A percentile compares a stretch with the other conserved stretches of the same genome.
Conservation (phyloP, 2,888 invertebrate genomes). For the Dolichomitus sp. region DNA sequence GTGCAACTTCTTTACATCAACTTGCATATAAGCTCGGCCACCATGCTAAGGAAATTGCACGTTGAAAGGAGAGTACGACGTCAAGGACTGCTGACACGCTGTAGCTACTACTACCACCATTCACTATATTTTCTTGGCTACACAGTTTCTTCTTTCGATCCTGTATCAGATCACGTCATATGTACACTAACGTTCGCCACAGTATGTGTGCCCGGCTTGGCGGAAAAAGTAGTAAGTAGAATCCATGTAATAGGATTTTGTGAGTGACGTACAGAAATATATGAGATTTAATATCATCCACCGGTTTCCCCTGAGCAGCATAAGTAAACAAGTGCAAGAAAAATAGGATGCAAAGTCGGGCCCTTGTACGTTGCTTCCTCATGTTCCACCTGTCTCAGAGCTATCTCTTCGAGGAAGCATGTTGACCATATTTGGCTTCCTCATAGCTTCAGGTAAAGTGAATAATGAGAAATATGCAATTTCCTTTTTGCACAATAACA, state of each 20-base stretch:
- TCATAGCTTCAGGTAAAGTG: no score
- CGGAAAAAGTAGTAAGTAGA: constrained; percentile 35
- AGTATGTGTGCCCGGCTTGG: constrained; percentile 14
- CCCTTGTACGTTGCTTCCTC: no score
- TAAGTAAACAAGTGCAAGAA: no score
- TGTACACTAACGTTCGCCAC: constrained; percentile 1
- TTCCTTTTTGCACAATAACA: no score
- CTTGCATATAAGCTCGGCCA: constrained; percentile 1
- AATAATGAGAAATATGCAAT: no score
- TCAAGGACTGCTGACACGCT: constrained; percentile 4
- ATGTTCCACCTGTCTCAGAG: no score
- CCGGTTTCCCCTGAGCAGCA: background rate
- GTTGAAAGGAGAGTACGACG: constrained; percentile 42
- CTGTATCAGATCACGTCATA: background rate
- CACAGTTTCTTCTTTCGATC: constrained; percentile 25
- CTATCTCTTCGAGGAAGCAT: no score
- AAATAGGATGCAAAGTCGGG: no score
- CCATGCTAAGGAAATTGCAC: constrained; percentile 46
- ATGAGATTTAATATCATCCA: constrained; percentile 40
- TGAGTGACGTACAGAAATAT: constrained; percentile 13
- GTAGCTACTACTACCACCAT: background rate
- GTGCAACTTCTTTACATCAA: constrained; percentile 40
- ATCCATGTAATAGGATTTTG: constrained; percentile 20
- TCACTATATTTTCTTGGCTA: background rate
- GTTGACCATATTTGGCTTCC: no score